These are phyloP conservation scores for Urocitellus parryii DNA, from an alignment of 2,113 vertebrate genomes.

Conservation along the genomic window DNA sequence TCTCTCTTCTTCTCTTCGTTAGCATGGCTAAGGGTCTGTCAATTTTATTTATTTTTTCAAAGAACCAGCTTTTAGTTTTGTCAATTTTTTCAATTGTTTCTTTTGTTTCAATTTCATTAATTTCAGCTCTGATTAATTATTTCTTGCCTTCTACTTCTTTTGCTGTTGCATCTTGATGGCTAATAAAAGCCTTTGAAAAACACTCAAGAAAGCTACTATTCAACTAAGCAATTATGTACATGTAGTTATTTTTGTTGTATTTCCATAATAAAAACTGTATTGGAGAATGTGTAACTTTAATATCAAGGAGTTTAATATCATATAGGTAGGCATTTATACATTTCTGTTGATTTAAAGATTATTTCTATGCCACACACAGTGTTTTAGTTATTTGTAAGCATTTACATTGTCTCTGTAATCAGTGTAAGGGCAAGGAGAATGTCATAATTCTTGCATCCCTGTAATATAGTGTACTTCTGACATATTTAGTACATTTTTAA, in stretches of 20 bases:
- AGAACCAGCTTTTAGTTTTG: too few species aligned
- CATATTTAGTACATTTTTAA: not conserved
- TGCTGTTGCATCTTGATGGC: not conserved
- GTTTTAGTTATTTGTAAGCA: constrained; percentile 25
- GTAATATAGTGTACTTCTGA: not conserved
- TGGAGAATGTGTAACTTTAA: not conserved
- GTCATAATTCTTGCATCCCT: not conserved
- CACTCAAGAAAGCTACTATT: not conserved
- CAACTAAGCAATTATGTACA: not conserved
- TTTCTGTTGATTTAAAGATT: not conserved
- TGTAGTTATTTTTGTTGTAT: constrained; percentile 18
- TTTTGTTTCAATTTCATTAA: too few species aligned
- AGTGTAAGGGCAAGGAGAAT: not conserved
- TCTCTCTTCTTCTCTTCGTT: too few species aligned
- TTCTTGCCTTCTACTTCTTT: too few species aligned
- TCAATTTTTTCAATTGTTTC: too few species aligned
- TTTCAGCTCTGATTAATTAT: too few species aligned
- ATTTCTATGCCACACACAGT: not conserved
- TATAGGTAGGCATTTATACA: not conserved
- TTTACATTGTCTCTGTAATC: not conserved
- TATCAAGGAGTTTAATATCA: not conserved
- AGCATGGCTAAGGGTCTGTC: too few species aligned
- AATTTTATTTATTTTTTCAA: too few species aligned
- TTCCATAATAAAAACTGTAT: not conserved
- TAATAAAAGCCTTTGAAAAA: constrained; percentile 42